Evolutionary conservation across 2,797 vertebrate genomes (phyloP).

Genomic region (Selene dorsalis): DNA sequence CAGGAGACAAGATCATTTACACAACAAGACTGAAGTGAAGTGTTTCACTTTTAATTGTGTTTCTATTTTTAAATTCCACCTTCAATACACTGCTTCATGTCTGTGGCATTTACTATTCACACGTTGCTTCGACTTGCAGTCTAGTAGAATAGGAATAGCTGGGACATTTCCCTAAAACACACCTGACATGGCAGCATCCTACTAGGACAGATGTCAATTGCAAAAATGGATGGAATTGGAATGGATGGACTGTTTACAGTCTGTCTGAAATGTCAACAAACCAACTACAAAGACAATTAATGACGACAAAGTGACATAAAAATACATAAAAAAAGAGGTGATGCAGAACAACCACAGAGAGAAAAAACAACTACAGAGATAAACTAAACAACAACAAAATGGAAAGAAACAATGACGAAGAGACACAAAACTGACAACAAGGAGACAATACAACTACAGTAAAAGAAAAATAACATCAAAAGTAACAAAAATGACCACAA

Average conservation of each 20-base stretch:
- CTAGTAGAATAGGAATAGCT: not conserved
- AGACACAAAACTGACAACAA: no score
- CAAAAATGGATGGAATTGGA: not conserved
- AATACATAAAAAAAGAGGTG: no score
- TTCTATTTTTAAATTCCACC: not conserved
- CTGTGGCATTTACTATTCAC: conserved; percentile 1
- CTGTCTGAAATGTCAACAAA: not conserved
- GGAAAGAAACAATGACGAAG: no score
- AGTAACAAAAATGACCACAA: no score
- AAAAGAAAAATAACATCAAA: no score
- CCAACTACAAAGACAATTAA: not conserved
- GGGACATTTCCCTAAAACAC: conserved; percentile 24
- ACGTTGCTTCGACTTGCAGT: not conserved
- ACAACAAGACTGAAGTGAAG: conserved; percentile 17
- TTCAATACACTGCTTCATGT: not conserved
- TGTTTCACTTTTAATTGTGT: not conserved
- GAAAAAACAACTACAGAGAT: no score
- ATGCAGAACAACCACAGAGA: no score
- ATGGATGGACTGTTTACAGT: not conserved
- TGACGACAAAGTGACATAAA: not conserved
- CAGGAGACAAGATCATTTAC: conserved; percentile 28
- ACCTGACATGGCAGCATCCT: conserved; percentile 14
- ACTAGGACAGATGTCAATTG: not conserved
- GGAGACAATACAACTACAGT: not conserved
- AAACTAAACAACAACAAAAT: no score